Evolutionary conservation across 2,113 vertebrate genomes (phyloP).

Genomic region (Paratilapia polleni): DNA sequence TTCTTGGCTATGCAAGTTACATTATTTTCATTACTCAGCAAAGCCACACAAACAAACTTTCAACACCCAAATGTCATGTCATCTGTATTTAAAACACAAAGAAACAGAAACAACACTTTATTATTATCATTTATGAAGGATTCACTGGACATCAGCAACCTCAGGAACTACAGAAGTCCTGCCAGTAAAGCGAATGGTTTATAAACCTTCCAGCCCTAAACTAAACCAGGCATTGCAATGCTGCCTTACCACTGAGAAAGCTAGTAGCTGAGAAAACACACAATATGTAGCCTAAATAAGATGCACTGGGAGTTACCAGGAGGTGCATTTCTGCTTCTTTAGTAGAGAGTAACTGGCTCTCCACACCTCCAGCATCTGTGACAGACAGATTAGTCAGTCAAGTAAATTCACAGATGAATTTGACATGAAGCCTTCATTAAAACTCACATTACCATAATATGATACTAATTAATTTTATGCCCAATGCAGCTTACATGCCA

Average conservation of each 20-base stretch:
- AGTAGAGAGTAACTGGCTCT: background rate
- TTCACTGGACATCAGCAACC: background rate
- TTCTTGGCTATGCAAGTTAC: too few species aligned
- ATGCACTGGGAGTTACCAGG: background rate
- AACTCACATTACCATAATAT: background rate
- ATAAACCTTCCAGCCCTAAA: background rate
- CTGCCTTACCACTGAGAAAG: background rate
- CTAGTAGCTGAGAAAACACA: background rate
- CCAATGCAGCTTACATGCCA: background rate
- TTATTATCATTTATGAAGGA: background rate
- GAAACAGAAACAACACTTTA: background rate
- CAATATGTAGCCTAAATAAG: background rate
- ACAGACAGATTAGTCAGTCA: background rate
- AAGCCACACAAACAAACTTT: background rate
- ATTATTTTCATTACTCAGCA: too few species aligned
- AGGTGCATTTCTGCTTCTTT: background rate
- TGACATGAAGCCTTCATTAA: slow-evolving; percentile 3
- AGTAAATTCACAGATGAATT: slow-evolving; percentile 1
- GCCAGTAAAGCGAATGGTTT: background rate
- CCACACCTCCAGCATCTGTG: background rate
- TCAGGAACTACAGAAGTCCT: background rate
- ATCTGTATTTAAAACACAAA: background rate
- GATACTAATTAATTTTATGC: background rate
- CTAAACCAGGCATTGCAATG: background rate
- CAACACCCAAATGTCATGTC: too few species aligned